Conservation (phyloP, 2,797 vertebrate species). For the Adrianichthys oophorus region DNA sequence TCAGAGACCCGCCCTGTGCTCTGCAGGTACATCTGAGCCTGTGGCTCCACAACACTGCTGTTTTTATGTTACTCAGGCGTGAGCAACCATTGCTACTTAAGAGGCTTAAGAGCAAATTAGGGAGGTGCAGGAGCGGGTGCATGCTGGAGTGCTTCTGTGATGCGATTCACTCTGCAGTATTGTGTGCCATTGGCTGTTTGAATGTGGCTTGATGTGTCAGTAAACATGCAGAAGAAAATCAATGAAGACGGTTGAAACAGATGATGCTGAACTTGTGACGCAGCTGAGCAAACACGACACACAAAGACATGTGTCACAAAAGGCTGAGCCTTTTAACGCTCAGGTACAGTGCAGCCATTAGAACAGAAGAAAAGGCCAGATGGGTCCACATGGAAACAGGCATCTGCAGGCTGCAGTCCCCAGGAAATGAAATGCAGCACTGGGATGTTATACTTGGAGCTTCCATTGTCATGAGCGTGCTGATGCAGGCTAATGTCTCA, state of each 20-base stretch:
- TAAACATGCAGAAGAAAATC: slow-evolving; percentile 40
- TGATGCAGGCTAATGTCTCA: slow-evolving; percentile 60
- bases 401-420: slow-evolving; percentile 37
- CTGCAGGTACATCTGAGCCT: slow-evolving; percentile 17
- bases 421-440: slow-evolving; percentile 66
- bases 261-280: slow-evolving; percentile 8
- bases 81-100: slow-evolving; percentile 64
- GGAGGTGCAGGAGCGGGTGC: slow-evolving; percentile 58
- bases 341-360: slow-evolving; percentile 46
- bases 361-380: slow-evolving; percentile 57
- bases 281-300: slow-evolving; percentile 55
- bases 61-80: slow-evolving; percentile 65
- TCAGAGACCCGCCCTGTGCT: slow-evolving; percentile 21
- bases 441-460: slow-evolving; percentile 60
- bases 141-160: slow-evolving; percentile 59
- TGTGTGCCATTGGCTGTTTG: slow-evolving; percentile 52
- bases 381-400: slow-evolving; percentile 41
- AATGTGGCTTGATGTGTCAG: slow-evolving; percentile 37
- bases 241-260: slow-evolving; percentile 22
- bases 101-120: slow-evolving; percentile 77
- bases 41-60: slow-evolving; percentile 36
- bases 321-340: slow-evolving; percentile 33
- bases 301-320: slow-evolving; percentile 37
- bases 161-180: slow-evolving; percentile 23
- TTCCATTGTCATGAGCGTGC: slow-evolving; percentile 68